Percentiles rank a stretch among this genome's conserved stretches.
phyloP scores from a whole-genome alignment of 2,797 vertebrate species.

The Malacoraja senta region DNA sequence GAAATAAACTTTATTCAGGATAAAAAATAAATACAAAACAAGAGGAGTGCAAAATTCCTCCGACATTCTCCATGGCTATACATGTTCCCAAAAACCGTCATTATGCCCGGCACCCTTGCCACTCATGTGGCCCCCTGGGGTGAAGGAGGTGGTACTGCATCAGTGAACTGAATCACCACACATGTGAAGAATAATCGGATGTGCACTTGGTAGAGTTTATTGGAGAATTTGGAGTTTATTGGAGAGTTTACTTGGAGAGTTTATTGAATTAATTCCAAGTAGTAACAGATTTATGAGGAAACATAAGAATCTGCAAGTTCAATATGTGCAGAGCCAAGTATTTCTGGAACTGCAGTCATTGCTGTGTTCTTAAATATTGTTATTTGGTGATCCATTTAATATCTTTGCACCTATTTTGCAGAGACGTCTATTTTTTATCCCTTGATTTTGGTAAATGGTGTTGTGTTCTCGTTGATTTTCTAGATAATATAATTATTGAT shows the following conservation, averaged over 20 bases:
- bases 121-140: too few species aligned
- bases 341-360: background rate
- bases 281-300: too few species aligned
- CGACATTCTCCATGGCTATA: too few species aligned
- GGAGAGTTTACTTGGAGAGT: background rate
- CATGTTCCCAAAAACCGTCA: too few species aligned
- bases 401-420: background rate
- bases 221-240: too few species aligned
- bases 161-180: background rate
- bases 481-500: background rate
- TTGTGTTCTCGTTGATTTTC: background rate
- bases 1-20: too few species aligned
- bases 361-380: background rate
- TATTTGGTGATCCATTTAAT: too few species aligned
- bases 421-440: background rate
- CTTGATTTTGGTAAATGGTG: background rate
- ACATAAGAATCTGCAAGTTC: background rate
- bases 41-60: too few species aligned
- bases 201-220: background rate
- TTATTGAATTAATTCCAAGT: background rate
- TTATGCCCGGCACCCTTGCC: too few species aligned
- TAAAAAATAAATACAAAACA: too few species aligned
- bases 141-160: background rate
- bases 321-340: background rate
- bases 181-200: background rate